Percentiles rank a stretch among this genome's conserved stretches.
Evolutionary conservation across 2,797 vertebrate species (phyloP).

Genomic region (Yasuhikotakia modesta): DNA sequence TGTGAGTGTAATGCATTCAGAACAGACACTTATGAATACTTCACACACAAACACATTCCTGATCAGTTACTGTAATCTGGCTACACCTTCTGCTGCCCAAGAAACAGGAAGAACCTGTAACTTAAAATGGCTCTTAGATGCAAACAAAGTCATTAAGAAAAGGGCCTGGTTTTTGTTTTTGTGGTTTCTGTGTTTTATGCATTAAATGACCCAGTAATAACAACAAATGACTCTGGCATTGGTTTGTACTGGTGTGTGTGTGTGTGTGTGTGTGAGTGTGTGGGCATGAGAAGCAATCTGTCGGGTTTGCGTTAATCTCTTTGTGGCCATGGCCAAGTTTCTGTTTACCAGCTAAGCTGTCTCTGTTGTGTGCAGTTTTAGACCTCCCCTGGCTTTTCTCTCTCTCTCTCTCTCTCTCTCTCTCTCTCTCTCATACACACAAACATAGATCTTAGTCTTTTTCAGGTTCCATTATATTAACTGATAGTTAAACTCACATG

Average conservation of each 20-base stretch:
- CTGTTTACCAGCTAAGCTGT: slow-evolving; percentile 74
- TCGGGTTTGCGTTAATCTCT: slow-evolving; percentile 72
- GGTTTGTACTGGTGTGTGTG: slow-evolving; percentile 38
- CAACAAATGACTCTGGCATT: slow-evolving; percentile 34
- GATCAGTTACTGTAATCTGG: slow-evolving; percentile 41
- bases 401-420: slow-evolving; percentile 1
- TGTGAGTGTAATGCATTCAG: neutral
- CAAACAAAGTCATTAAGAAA: slow-evolving; percentile 56
- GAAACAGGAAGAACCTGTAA: slow-evolving; percentile 51
- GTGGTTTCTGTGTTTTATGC: slow-evolving; percentile 25
- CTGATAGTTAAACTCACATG: slow-evolving; percentile 45
- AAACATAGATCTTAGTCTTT: no score
- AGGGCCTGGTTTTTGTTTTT: no score
- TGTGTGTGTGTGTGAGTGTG: slow-evolving; percentile 37
- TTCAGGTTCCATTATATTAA: neutral
- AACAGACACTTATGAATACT: neutral
- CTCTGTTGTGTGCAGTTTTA: slow-evolving; percentile 68
- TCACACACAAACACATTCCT: slow-evolving; percentile 12
- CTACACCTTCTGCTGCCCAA: slow-evolving; percentile 49
- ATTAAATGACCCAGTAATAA: slow-evolving; percentile 50
- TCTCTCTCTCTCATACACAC: neutral
- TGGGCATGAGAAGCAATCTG: slow-evolving; percentile 20
- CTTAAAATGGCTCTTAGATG: slow-evolving; percentile 36
- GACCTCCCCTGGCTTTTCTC: slow-evolving; percentile 66
- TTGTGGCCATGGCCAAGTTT: slow-evolving; percentile 74